phyloP scores from a whole-genome alignment of 2,888 invertebrate genomes.

The Rhabditoides inermis region DNA sequence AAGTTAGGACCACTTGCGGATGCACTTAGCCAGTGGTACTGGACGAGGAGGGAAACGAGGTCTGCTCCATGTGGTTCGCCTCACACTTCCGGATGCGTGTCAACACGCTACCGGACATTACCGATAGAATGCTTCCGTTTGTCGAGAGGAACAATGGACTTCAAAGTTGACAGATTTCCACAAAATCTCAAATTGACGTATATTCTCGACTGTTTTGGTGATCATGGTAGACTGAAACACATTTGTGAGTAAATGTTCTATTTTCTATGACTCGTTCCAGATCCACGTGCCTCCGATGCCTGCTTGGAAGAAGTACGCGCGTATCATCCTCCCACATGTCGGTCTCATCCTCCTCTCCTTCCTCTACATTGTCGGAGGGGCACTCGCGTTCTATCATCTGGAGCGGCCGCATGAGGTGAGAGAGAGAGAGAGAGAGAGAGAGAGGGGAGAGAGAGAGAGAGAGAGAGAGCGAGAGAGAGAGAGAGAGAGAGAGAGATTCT shows the following conservation, averaged over 20 bases:
- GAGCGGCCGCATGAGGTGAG: slow-evolving; percentile 48
- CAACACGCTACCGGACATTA: no score
- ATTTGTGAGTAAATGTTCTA: not conserved
- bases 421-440: slow-evolving; percentile 13
- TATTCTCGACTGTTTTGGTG: no score
- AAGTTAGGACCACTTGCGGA: no score
- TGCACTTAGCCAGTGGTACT: no score
- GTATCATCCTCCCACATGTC: slow-evolving; percentile 50
- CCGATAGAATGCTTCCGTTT: no score
- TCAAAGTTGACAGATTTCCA: no score
- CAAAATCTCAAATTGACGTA: no score
- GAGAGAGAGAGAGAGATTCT: not conserved
- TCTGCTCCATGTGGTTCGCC: no score
- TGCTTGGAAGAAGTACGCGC: slow-evolving; percentile 48
- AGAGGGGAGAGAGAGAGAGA: not conserved
- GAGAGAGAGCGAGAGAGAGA: slow-evolving; percentile 13
- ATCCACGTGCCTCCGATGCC: slow-evolving; percentile 39
- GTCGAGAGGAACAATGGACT: no score
- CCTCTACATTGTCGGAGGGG: slow-evolving; percentile 47
- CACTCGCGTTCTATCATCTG: slow-evolving; percentile 47
- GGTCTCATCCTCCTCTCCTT: slow-evolving; percentile 49
- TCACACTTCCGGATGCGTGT: no score
- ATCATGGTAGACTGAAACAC: no score
- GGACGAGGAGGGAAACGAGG: no score
- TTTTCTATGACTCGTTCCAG: slow-evolving; percentile 16